Evolutionary conservation across 2,888 invertebrate genomes (phyloP).

Genomic region (Argyra leucocephala): DNA sequence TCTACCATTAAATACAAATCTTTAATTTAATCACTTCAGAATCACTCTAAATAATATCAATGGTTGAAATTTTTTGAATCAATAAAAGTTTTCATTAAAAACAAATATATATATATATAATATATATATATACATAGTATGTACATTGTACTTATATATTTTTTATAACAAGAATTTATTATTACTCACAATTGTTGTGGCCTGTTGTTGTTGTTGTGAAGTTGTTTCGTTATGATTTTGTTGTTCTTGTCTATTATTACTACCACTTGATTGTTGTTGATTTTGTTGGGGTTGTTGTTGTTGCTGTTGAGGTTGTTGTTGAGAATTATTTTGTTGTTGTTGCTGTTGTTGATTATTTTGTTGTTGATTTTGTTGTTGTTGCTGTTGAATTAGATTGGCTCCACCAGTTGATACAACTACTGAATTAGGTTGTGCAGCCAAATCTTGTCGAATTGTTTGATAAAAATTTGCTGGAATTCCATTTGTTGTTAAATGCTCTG

Average conservation of each 20-base stretch:
- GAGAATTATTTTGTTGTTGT: constrained; percentile 15
- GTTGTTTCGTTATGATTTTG: constrained; percentile 13
- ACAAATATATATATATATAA: background rate
- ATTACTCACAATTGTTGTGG: constrained; percentile 1
- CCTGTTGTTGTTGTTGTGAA: constrained; percentile 9
- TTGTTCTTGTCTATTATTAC: constrained; percentile 19
- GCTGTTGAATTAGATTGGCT: constrained; percentile 26
- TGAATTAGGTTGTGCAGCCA: constrained; percentile 29
- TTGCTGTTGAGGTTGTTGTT: constrained; percentile 20
- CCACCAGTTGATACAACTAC: constrained; percentile 28
- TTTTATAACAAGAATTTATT: background rate
- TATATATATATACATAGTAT: no score
- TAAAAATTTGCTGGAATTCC: constrained; percentile 34
- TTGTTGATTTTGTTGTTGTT: constrained; percentile 32
- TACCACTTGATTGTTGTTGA: constrained; percentile 8
- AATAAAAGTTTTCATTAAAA: background rate
- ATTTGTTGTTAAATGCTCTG: constrained; percentile 42
- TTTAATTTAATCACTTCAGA: no score
- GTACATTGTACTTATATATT: background rate
- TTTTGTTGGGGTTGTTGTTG: constrained; percentile 29
- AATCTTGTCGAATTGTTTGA: constrained; percentile 34
- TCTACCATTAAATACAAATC: no score
- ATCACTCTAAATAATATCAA: no score
- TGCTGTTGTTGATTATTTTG: constrained; percentile 27
- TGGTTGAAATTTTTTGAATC: no score